Conservation (phyloP, 2,797 vertebrate genomes). For the Phrynocephalus forsythii region DNA sequence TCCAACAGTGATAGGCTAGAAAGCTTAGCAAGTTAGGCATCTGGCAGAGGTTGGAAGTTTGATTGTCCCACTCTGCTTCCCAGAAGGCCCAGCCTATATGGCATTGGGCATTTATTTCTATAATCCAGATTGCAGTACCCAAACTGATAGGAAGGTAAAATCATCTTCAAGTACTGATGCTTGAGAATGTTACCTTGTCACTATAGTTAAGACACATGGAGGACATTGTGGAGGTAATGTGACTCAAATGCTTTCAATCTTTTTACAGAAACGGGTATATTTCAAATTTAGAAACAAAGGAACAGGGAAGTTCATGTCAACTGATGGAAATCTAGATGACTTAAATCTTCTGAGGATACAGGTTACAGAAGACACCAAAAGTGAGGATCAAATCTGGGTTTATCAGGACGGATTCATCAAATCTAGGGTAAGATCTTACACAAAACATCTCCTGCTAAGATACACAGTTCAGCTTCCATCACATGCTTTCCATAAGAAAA, state of each 20-base stretch:
- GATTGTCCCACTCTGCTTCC: no score
- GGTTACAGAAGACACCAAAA: slow-evolving; percentile 85
- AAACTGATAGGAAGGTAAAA: neutral
- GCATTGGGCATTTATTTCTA: neutral
- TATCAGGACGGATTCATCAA: slow-evolving; percentile 88
- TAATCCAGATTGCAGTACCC: neutral
- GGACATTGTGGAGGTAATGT: neutral
- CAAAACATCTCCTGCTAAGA: neutral
- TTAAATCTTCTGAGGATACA: slow-evolving; percentile 92
- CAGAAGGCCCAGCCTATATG: no score
- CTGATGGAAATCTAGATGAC: slow-evolving; percentile 89
- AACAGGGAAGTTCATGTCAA: slow-evolving; percentile 86
- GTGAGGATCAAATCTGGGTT: slow-evolving; percentile 91
- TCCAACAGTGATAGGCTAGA: no score
- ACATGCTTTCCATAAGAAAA: neutral
- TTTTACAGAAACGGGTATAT: slow-evolving; percentile 86
- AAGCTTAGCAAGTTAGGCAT: no score
- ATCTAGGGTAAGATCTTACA: slow-evolving; percentile 84
- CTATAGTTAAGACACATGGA: slow-evolving; percentile 24
- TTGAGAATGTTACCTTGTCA: neutral
- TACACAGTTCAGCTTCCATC: neutral
- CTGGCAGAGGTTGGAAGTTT: no score
- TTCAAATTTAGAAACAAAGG: slow-evolving; percentile 88
- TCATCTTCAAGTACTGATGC: neutral
- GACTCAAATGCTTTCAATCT: slow-evolving; percentile 31